These are phyloP conservation scores for Leptothorax acervorum DNA, from an alignment of 2,888 invertebrate genomes.

Conservation along the genomic window DNA sequence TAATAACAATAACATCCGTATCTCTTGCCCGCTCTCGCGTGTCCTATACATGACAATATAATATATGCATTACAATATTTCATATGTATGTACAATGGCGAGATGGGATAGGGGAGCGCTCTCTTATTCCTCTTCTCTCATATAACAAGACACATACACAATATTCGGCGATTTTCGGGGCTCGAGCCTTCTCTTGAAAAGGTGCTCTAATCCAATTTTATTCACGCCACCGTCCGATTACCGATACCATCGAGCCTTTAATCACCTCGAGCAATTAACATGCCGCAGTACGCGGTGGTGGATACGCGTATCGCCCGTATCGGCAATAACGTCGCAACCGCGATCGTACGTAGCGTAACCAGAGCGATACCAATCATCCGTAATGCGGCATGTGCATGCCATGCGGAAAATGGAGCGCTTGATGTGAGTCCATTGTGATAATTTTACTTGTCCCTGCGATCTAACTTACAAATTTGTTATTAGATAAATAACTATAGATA, in stretches of 20 bases:
- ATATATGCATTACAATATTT: constrained; percentile 44
- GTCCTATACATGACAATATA: constrained; percentile 19
- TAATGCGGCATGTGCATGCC: not conserved
- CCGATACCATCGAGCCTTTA: not conserved
- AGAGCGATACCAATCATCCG: not conserved
- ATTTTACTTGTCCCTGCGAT: constrained; percentile 34
- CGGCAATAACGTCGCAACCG: constrained; percentile 19
- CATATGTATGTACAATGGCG: constrained; percentile 43
- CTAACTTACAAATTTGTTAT: constrained; percentile 50
- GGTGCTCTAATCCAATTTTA: constrained; percentile 3
- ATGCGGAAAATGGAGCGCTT: constrained; percentile 47
- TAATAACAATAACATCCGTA: constrained; percentile 30
- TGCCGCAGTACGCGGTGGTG: constrained; percentile 30
- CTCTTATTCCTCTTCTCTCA: constrained; percentile 4
- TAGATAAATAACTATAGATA: constrained; percentile 49
- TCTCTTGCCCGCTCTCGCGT: constrained; percentile 35
- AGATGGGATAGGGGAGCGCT: constrained; percentile 29
- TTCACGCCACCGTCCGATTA: not conserved
- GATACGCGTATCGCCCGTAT: not conserved
- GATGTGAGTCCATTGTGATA: constrained; percentile 29
- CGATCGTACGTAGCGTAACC: constrained; percentile 4
- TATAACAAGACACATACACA: constrained; percentile 4
- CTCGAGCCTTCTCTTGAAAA: not conserved
- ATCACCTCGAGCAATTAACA: constrained; percentile 33
- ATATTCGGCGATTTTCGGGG: constrained; percentile 8